Evolutionary conservation across 2,113 vertebrate genomes (phyloP).

Genomic region (Agelaius tricolor): DNA sequence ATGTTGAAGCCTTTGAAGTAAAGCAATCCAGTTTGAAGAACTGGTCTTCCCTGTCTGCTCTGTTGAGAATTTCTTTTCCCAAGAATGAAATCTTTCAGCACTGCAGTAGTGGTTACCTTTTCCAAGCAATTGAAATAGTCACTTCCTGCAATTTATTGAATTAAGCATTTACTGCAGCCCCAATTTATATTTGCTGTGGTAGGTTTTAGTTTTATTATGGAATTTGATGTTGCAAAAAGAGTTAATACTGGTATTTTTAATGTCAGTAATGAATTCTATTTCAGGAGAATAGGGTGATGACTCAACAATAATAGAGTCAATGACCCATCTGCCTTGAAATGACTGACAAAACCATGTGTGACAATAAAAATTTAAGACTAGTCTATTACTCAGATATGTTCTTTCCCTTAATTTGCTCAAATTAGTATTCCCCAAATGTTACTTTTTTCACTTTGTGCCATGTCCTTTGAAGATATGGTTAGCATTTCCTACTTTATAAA

Average conservation of each 20-base stretch:
- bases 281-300: background rate
- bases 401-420: background rate
- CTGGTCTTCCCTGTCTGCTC: conserved; percentile 19
- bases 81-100: background rate
- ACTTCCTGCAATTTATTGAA: background rate
- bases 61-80: background rate
- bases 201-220: background rate
- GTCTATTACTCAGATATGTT: background rate
- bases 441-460: background rate
- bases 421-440: background rate
- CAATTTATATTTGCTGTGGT: background rate
- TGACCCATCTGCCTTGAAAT: background rate
- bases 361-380: background rate
- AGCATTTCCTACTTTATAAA: background rate
- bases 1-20: conserved; percentile 6
- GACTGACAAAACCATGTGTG: background rate
- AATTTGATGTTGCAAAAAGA: background rate
- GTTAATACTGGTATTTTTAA: background rate
- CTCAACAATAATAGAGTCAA: background rate
- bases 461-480: background rate
- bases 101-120: background rate
- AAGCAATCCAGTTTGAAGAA: background rate
- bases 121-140: background rate
- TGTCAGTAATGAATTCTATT: background rate
- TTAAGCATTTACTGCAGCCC: background rate